A percentile compares a stretch with the other conserved stretches of the same genome.
These are phyloP conservation scores for Artemia franciscana DNA, from an alignment of 1,140 invertebrate genomes.

Conservation along the genomic window DNA sequence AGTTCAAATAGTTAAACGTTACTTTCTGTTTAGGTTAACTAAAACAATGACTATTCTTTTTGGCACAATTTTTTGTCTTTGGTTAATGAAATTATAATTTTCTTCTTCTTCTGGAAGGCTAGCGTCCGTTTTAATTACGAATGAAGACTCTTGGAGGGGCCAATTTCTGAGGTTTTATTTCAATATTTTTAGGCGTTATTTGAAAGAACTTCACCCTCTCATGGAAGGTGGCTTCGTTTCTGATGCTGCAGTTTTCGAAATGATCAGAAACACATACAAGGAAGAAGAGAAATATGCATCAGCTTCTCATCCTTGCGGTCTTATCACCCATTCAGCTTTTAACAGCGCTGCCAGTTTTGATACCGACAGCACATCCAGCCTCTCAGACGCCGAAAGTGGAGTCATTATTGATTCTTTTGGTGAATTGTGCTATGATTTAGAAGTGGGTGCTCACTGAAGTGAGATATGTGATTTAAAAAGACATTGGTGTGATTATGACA, in stretches of 20 bases:
- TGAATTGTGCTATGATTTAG: not conserved
- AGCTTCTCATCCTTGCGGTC: too few relatives aligned
- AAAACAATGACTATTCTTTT: too few relatives aligned
- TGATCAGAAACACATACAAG: not conserved
- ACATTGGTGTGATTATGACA: too few relatives aligned
- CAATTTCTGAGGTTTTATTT: too few relatives aligned
- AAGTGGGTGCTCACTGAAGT: not conserved
- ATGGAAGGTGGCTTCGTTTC: not conserved
- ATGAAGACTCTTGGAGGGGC: too few relatives aligned
- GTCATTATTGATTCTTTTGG: not conserved
- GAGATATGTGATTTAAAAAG: too few relatives aligned
- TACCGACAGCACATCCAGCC: not conserved
- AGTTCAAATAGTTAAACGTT: too few relatives aligned
- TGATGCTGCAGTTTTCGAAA: not conserved
- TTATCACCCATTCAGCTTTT: too few relatives aligned
- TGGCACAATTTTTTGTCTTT: too few relatives aligned
- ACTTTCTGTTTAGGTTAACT: too few relatives aligned
- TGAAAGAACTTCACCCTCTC: not conserved
- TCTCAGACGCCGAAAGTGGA: not conserved
- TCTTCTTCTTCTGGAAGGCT: not conserved
- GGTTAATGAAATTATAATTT: too few relatives aligned
- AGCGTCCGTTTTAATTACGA: not conserved
- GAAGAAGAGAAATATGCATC: not conserved
- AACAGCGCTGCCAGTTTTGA: too few relatives aligned
- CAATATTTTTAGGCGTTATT: not conserved